Percentiles rank a stretch among this genome's conserved stretches.
These are phyloP conservation scores for Chromis chromis DNA, from an alignment of 2,797 vertebrate species.

Conservation along the genomic window DNA sequence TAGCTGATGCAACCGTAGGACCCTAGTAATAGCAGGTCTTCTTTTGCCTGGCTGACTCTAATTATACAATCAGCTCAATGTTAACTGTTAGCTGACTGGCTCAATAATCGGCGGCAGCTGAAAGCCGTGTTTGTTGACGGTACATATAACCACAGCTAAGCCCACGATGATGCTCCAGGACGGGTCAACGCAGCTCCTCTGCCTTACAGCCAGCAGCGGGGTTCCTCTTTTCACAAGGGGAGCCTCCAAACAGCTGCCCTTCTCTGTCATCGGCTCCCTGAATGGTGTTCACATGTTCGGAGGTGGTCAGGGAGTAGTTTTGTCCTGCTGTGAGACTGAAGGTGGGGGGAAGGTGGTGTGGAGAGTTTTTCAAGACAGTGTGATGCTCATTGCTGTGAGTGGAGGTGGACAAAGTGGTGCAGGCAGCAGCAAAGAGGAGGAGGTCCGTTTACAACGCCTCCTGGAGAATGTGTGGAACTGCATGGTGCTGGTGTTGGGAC, in stretches of 20 bases:
- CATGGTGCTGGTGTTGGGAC: constrained; percentile 93
- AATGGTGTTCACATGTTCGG: constrained; percentile 97
- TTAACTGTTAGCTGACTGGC: background rate
- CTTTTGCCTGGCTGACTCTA: background rate
- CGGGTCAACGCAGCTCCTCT: constrained; percentile 87
- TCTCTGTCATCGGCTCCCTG: constrained; percentile 92
- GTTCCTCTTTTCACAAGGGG: constrained; percentile 91
- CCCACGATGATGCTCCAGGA: constrained; percentile 80
- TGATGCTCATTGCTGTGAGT: constrained; percentile 91
- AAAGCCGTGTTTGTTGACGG: constrained; percentile 4
- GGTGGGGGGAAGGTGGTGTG: constrained; percentile 87
- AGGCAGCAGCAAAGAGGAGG: constrained; percentile 75
- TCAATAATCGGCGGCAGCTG: constrained; percentile 1
- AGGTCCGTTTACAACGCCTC: constrained; percentile 85
- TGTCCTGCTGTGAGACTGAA: constrained; percentile 86
- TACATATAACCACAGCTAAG: background rate
- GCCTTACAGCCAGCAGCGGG: constrained; percentile 91
- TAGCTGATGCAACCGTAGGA: constrained; percentile 36
- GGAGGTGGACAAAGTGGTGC: constrained; percentile 76
- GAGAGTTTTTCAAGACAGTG: constrained; percentile 91
- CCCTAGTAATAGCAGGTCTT: background rate
- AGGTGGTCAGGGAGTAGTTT: constrained; percentile 85
- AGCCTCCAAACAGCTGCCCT: constrained; percentile 87
- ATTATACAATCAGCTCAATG: background rate
- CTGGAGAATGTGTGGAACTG: constrained; percentile 91